Base-by-base conservation (phyloP, 2,797 vertebrate species). In the Phylloscopus collybita region DNA sequence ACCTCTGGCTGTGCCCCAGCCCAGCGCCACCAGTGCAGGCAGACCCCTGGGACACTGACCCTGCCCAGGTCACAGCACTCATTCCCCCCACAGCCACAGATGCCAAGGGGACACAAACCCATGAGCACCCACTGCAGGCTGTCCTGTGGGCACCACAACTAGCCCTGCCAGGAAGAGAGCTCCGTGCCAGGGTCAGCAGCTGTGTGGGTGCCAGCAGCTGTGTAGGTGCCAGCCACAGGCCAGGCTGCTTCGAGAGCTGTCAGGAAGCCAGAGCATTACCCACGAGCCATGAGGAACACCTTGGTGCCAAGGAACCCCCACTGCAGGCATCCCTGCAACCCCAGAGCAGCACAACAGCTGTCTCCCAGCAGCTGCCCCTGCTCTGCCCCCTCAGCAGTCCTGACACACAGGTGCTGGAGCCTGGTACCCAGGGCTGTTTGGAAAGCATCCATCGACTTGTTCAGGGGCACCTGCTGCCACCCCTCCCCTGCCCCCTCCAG, bases 1-100 rank as follows among this genome's bases (percentile, higher is more conserved):
- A 69, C 8, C 36, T 6, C 29, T 0, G 0, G 10, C 54, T 5
- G 1, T 42, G 32, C 30, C 61, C 30, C 66, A 65, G n/a, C 14
- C 13, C 34, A 20, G 17, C 27, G 81, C 38, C 8, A 11, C 27
- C 56, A 20, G 40, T 1, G 0, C 47, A 36, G 61, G 50, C 42
- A 82, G 79, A 34, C 6, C 67, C 54, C 16, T 25, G 36, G 25
- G 61, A 44, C 3, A 1, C n/a, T 1, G 2, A 13, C 17, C 36
- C 53, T 64, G n/a, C n/a, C 49, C 3, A 0, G 16, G 25, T n/a
- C 59, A 60, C 74, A 36, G 61, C 49, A 47, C 49, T 79, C 3
- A 1, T 65, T 38, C 4, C 4, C 10, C n/a, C 16, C 50, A 16
- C 19, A 42, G 4, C 8, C 3, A 3, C 30, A 49, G n/a, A 27